Evolutionary conservation across 2,113 vertebrate species (phyloP).

Genomic region (Phalacrocorax carbo): DNA sequence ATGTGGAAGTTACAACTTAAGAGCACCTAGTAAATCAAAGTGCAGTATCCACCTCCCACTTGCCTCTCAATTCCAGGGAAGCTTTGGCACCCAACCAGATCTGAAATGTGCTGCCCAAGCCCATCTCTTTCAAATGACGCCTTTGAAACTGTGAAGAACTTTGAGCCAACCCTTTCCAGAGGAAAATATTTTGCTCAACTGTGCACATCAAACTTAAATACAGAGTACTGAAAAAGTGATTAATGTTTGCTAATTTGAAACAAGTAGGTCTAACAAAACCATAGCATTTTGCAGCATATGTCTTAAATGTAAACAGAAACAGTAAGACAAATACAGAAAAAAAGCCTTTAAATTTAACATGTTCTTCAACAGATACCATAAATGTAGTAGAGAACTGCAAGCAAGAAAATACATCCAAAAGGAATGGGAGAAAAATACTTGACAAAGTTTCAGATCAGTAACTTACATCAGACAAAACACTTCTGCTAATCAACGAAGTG

Average conservation of each 20-base stretch:
- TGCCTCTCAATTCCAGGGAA: background rate
- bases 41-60: background rate
- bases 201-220: background rate
- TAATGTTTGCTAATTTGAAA: background rate
- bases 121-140: background rate
- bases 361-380: background rate
- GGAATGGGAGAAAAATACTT: background rate
- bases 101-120: background rate
- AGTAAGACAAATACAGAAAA: background rate
- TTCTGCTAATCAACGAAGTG: background rate
- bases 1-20: background rate
- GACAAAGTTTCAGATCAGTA: background rate
- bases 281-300: background rate
- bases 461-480: background rate
- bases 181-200: background rate
- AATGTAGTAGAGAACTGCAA: background rate
- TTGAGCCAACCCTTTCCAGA: background rate
- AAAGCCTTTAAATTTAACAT: background rate
- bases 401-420: background rate
- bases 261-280: background rate
- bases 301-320: background rate
- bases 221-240: background rate
- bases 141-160: background rate
- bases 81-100: background rate
- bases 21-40: conserved; percentile 6